Evolutionary conservation across 2,888 invertebrate genomes (phyloP), one percentile per base, ranked within the genome.

Genomic region (Synergus laeviventris): DNA sequence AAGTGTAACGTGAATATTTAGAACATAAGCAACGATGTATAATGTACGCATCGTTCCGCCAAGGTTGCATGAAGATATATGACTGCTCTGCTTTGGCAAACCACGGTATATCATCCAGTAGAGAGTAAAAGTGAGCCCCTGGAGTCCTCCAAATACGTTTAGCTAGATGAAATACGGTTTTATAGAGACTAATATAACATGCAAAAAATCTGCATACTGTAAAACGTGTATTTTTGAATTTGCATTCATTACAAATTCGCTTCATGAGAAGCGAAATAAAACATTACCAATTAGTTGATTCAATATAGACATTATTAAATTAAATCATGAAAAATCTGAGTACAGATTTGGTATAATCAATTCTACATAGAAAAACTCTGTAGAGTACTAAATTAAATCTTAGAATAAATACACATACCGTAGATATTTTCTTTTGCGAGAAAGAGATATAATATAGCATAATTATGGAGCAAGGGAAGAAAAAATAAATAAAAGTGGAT

Each of bases 11-110:
- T 49, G 49, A 49, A 49, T 49, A 8, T 49, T 49, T 49, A n/a
- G n/a, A 49, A 49, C 49, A n/a, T 49, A 49, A 49, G n/a, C n/a
- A 49, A 49, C n/a, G 16, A 8, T 49, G 9, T 49, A n/a, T 49
- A 49, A 49, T 49, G n/a, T 0, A 49, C 16, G 49, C 49, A 8
- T 49, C n/a, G 8, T 9, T 49, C 2, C 8, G 49, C n/a, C 49
- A 49, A 49, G n/a, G 49, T n/a, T 49, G 49, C 49, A 49, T 49
- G 49, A 49, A 49, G 49, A 49, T n/a, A 49, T n/a, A 49, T 49
- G 49, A 49, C n/a, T 49, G 49, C 8, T 49, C n/a, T 49, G 49
- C n/a, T 49, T 49, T 49, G 49, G 49, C 49, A n/a, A 49, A 49
- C 49, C 49, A 1, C 8, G n/a, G 49, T 49, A 49, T 49, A 49